A percentile compares a stretch with the other conserved stretches of the same genome.
Evolutionary conservation across 2,888 invertebrate genomes (phyloP).

Genomic region (Microctonus aethiopoides): DNA sequence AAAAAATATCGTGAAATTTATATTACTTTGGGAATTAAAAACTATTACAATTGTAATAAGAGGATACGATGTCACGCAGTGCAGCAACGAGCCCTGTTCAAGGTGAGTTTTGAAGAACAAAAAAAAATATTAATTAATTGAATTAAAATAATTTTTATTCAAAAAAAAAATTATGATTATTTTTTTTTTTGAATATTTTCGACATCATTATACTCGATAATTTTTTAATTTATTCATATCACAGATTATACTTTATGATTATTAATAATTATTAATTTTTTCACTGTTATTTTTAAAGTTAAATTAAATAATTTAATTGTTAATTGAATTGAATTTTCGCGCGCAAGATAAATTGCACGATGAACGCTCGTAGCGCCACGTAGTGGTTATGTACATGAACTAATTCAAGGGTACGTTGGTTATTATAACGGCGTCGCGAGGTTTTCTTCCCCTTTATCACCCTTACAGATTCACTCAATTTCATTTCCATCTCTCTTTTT

Average conservation of each 20-base stretch:
- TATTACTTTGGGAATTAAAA: background rate
- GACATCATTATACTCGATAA: background rate
- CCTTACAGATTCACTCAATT: too few species aligned
- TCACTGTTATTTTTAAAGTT: too few species aligned
- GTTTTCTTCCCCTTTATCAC: background rate
- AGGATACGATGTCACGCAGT: slow-evolving; percentile 62
- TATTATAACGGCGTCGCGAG: background rate
- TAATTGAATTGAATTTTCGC: background rate
- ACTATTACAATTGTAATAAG: slow-evolving; percentile 36
- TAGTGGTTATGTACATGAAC: too few species aligned
- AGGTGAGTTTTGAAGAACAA: slow-evolving; percentile 52
- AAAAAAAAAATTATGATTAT: too few species aligned
- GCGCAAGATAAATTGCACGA: too few species aligned
- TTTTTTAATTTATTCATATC: background rate
- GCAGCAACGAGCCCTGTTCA: slow-evolving; percentile 63
- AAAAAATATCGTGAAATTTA: slow-evolving; percentile 24
- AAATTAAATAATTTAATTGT: too few species aligned
- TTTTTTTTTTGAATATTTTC: background rate
- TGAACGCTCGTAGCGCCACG: too few species aligned
- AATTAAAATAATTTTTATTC: too few species aligned
- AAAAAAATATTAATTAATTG: background rate
- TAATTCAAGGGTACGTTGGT: background rate
- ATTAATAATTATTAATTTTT: too few species aligned
- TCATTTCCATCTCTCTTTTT: too few species aligned
- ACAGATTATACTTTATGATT: background rate